Evolutionary conservation across 2,797 vertebrate species (phyloP).

Genomic region (Siniperca scherzeri): DNA sequence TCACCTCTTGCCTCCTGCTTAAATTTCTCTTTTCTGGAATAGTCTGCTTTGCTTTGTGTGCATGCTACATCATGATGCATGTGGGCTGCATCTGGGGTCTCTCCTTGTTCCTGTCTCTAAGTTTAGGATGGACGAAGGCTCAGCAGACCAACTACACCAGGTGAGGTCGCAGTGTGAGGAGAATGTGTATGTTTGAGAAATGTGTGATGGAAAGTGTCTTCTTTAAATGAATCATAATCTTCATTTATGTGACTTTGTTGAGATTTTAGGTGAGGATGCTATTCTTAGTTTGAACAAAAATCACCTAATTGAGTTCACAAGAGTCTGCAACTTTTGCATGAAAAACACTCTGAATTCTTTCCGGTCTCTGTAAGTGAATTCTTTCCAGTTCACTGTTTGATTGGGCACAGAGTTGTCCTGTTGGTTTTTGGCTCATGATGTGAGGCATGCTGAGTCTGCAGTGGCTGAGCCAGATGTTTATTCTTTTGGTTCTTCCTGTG

Average conservation of each 20-base stretch:
- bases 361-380: slow-evolving; percentile 44
- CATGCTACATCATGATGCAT: slow-evolving; percentile 72
- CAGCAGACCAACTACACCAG: slow-evolving; percentile 81
- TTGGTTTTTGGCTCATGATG: slow-evolving; percentile 52
- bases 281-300: slow-evolving; percentile 3
- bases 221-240: background rate
- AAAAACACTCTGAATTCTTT: slow-evolving; percentile 44
- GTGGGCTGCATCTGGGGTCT: slow-evolving; percentile 67
- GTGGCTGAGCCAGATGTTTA: slow-evolving; percentile 70
- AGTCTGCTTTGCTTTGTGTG: slow-evolving; percentile 43
- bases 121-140: slow-evolving; percentile 70
- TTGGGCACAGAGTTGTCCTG: slow-evolving; percentile 55
- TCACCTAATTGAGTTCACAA: background rate
- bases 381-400: slow-evolving; percentile 55
- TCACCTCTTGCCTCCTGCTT: slow-evolving; percentile 58
- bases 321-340: background rate
- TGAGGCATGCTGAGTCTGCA: slow-evolving; percentile 49
- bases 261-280: background rate
- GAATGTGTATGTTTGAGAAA: background rate
- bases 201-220: background rate
- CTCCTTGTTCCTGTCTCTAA: slow-evolving; percentile 72
- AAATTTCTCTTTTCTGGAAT: slow-evolving; percentile 38
- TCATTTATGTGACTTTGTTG: slow-evolving; percentile 3
- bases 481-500: slow-evolving; percentile 67
- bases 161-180: slow-evolving; percentile 60